Base-by-base conservation (phyloP, 2,888 invertebrate genomes). In the Epirrhoe alternata region DNA sequence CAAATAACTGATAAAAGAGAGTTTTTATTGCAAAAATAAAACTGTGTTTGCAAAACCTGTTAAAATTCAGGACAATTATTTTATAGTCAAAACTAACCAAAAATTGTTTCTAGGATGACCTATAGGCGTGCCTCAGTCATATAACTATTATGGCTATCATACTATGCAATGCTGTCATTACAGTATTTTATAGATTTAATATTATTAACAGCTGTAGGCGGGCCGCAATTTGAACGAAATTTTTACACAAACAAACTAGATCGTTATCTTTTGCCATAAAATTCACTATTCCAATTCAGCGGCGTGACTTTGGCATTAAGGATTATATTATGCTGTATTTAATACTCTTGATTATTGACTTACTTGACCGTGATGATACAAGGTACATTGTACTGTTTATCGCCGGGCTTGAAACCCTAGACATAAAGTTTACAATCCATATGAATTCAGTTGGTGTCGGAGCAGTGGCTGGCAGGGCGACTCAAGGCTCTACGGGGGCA, bases 401-500 rank as follows among this genome's bases (percentile, higher is more conserved):
- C 42, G 30, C 52, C 30, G 52, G 60, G 59, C 55, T 68, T 50
- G 64, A 69, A 69, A 52, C 61, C 53, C 35, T 69, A 69, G 60
- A 59, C 42, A 71, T 70, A 70, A 71, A 69, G 69, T 72, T 71
- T 61, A 64, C 67, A 70, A 66, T 74, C 57, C 50, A 60, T 62
- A 64, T 61, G 30, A 71, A 69, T 60, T 66, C 55, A 56, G 64
- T 57, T 54, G 42, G 73, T 76, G 73, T 78, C 76, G 77, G 74
- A 78, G 76, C 74, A 71, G 75, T 67, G 74, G 69, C 73, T 76
- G 77, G 74, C 74, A 79, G 81, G 80, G 81, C 80, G 77, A 75
- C 81, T 84, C 84, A 85, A 86, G 86, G 86, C 82, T 84, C 74
- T 71, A 72, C 77, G 84, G 84, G 86, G 86, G 86, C 87, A 87